phyloP scores from a whole-genome alignment of 2,797 vertebrate species.

The Lepus oiostolus region DNA sequence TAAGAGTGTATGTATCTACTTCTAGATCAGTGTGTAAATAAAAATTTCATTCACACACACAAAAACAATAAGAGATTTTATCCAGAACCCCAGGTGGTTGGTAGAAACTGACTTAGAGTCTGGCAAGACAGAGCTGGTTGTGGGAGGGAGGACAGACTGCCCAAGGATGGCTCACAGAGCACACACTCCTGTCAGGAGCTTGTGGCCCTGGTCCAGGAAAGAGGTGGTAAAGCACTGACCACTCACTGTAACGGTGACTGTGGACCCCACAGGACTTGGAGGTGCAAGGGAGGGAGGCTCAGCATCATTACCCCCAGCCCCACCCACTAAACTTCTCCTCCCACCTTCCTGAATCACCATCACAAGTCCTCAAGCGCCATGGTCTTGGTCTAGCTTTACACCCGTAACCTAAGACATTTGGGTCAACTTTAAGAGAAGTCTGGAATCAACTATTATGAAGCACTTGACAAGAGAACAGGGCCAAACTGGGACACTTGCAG shows the following conservation, averaged over 20 bases:
- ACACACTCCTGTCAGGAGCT: not conserved
- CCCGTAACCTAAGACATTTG: not conserved
- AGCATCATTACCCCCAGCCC: not conserved
- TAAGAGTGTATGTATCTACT: constrained; percentile 97
- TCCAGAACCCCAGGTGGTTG: not conserved
- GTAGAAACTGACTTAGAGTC: not conserved
- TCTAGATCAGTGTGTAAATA: constrained; percentile 97
- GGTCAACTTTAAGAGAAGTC: not conserved
- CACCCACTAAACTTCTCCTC: not conserved
- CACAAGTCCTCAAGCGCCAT: not conserved
- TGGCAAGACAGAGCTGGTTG: not conserved
- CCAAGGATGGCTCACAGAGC: not conserved
- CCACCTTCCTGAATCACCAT: not conserved
- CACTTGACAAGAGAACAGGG: not conserved
- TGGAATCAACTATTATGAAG: not conserved
- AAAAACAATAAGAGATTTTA: not conserved
- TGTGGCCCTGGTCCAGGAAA: not conserved
- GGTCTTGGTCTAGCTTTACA: not conserved
- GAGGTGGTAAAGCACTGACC: not conserved
- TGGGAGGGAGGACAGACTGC: not conserved
- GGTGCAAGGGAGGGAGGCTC: not conserved
- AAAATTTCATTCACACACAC: constrained; percentile 93
- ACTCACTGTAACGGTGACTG: not conserved
- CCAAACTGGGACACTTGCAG: not conserved
- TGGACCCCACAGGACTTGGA: not conserved